phyloP scores from a whole-genome alignment of 2,888 invertebrate genomes.

The Bellardia pandia region DNA sequence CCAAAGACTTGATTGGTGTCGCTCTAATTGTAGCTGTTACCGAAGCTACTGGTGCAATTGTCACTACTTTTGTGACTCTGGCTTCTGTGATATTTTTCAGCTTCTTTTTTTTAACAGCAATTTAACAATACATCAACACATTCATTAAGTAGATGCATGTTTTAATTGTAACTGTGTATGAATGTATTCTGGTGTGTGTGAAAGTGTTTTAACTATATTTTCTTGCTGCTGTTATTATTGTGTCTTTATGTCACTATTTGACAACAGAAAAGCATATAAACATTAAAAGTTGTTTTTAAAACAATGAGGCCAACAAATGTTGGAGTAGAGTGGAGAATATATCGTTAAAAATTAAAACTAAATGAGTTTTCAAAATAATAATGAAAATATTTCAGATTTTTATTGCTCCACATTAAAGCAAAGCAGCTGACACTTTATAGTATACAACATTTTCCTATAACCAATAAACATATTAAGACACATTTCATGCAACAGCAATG shows the following conservation, averaged over 20 bases:
- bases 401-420: no score
- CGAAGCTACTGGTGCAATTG: not conserved
- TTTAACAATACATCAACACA: constrained; percentile 69
- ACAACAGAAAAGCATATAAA: constrained; percentile 36
- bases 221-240: constrained; percentile 35
- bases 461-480: no score
- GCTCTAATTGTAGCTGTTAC: constrained; percentile 19
- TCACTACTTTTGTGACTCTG: not conserved
- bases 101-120: constrained; percentile 43
- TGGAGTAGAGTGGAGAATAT: not conserved
- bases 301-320: not conserved
- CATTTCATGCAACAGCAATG: no score
- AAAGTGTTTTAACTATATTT: constrained; percentile 8
- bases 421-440: no score
- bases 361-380: no score
- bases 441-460: no score
- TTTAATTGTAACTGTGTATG: constrained; percentile 37
- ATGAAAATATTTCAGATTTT: no score
- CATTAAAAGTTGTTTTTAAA: constrained; percentile 35
- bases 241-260: constrained; percentile 42
- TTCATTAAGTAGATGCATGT: constrained; percentile 65
- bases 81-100: constrained; percentile 22
- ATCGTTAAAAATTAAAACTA: no score
- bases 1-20: constrained; percentile 6
- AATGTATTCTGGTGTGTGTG: not conserved